phyloP scores from a whole-genome alignment of 1,140 invertebrate genomes.

The Apis cerana region DNA sequence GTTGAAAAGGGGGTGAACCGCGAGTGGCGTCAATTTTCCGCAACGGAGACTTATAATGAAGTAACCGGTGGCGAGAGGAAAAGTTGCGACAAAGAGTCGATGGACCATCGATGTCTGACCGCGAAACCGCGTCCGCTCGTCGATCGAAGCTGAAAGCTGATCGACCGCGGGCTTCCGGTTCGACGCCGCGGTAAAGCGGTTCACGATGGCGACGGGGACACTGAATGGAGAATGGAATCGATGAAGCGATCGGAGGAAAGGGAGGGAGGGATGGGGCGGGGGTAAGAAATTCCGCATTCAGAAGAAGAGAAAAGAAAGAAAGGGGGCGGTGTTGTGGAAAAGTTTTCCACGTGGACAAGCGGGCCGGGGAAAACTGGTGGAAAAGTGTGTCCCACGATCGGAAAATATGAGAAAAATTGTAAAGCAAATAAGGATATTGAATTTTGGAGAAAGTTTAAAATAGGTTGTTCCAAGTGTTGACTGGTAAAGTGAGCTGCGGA shows the following conservation, averaged over 20 bases:
- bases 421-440: not conserved
- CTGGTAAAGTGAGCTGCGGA: not conserved
- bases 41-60: not conserved
- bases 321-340: not conserved
- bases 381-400: not conserved
- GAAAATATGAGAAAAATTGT: not conserved
- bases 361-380: not conserved
- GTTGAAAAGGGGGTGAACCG: not conserved
- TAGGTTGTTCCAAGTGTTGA: not conserved
- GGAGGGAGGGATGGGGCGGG: too few relatives aligned
- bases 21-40: not conserved
- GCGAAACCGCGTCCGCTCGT: constrained; percentile 7
- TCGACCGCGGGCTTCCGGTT: constrained; percentile 21
- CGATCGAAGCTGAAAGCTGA: constrained; percentile 7
- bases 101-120: not conserved
- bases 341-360: constrained; percentile 5
- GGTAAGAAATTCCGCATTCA: constrained; percentile 11
- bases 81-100: constrained; percentile 22
- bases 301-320: not conserved
- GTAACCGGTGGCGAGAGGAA: not conserved
- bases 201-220: not conserved
- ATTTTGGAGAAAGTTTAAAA: not conserved
- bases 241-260: not conserved
- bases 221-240: constrained; percentile 11
- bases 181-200: constrained; percentile 14